Percentiles rank a stretch among this genome's conserved stretches.
Evolutionary conservation across 2,888 invertebrate genomes (phyloP).

Genomic region (Sepiola atlantica): DNA sequence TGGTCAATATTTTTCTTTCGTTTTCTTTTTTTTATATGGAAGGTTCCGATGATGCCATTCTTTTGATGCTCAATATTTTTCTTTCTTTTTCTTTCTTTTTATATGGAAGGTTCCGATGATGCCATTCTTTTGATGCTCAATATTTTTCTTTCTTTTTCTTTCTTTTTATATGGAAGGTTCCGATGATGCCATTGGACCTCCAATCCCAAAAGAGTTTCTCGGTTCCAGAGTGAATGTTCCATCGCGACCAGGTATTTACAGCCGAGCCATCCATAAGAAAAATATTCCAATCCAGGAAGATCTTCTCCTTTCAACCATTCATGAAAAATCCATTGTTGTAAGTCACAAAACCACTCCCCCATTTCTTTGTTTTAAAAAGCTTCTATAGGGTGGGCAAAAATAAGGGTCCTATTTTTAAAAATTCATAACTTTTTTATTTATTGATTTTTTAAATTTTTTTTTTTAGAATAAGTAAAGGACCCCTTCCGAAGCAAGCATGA

Average conservation of each 20-base stretch:
- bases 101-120: not conserved
- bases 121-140: not conserved
- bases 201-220: conserved; percentile 64
- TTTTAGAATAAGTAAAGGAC: too few species aligned
- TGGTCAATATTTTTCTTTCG: too few species aligned
- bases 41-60: too few species aligned
- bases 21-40: too few species aligned
- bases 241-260: conserved; percentile 16
- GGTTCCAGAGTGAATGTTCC: conserved; percentile 64
- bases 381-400: too few species aligned
- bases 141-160: not conserved
- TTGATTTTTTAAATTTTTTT: too few species aligned
- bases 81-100: not conserved
- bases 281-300: conserved; percentile 34
- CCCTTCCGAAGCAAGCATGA: too few species aligned
- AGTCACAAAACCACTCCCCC: conserved; percentile 42
- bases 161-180: conserved; percentile 67
- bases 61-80: not conserved
- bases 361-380: too few species aligned
- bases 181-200: conserved; percentile 71
- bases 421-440: too few species aligned
- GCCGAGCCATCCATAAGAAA: not conserved
- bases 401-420: too few species aligned
- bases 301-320: conserved; percentile 63
- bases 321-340: conserved; percentile 63